Conservation (phyloP, 2,113 vertebrate genomes). For the Ctenodactylus gundi region DNA sequence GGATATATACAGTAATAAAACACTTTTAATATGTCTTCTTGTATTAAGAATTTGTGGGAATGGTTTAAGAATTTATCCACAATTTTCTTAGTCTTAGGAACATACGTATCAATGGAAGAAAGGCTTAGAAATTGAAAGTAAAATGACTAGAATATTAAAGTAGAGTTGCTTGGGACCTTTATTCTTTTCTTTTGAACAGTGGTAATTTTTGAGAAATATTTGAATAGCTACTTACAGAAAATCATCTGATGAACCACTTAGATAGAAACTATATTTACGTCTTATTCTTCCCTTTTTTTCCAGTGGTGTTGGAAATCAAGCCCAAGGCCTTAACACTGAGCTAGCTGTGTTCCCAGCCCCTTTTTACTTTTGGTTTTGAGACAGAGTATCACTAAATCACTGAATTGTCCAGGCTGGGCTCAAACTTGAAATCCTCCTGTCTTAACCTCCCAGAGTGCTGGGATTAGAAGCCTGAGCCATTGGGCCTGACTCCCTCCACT, state of each 20-base stretch:
- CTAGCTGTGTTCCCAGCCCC: too few relatives aligned
- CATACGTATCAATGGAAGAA: background rate
- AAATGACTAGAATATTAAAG: background rate
- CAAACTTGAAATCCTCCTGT: too few relatives aligned
- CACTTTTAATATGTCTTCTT: background rate
- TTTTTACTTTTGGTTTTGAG: too few relatives aligned
- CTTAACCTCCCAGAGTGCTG: too few relatives aligned
- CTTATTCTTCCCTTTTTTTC: background rate
- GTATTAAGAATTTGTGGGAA: background rate
- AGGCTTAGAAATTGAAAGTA: constrained; percentile 26
- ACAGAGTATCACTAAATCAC: too few relatives aligned
- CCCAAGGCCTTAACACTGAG: too few relatives aligned
- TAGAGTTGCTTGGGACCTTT: too few relatives aligned
- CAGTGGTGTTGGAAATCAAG: background rate
- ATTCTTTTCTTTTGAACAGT: too few relatives aligned
- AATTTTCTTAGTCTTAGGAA: constrained; percentile 29
- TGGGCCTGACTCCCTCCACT: too few relatives aligned
- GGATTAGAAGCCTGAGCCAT: too few relatives aligned
- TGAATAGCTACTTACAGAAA: background rate
- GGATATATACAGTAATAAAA: background rate
- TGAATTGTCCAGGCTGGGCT: too few relatives aligned
- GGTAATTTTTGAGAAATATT: background rate
- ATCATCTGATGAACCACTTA: background rate
- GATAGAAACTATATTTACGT: background rate
- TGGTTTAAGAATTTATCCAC: background rate